Percentiles rank a stretch among this genome's conserved stretches.
Evolutionary conservation across 2,888 invertebrate species (phyloP).

Genomic region (Cephus sareptanus): DNA sequence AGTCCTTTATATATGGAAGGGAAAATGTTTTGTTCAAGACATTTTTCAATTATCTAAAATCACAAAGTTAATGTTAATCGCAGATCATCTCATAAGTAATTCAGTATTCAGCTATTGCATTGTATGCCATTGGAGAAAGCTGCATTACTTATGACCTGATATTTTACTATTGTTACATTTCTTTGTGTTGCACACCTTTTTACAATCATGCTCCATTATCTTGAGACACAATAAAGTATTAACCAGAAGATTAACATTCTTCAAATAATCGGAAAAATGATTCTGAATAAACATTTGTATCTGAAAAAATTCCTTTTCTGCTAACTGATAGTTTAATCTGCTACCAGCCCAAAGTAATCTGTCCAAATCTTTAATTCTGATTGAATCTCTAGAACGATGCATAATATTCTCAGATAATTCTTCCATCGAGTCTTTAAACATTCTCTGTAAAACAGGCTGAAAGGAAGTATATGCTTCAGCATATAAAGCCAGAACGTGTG

Average conservation of each 20-base stretch:
- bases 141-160: slow-evolving; percentile 4
- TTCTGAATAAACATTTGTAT: slow-evolving; percentile 16
- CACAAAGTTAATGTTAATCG: not conserved
- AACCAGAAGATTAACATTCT: slow-evolving; percentile 49
- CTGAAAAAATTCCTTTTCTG: slow-evolving; percentile 36
- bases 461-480: slow-evolving; percentile 62
- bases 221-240: slow-evolving; percentile 63
- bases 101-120: too few relatives aligned
- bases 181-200: slow-evolving; percentile 41
- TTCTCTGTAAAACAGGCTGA: slow-evolving; percentile 48
- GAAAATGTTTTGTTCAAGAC: slow-evolving; percentile 20
- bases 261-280: slow-evolving; percentile 40
- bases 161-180: not conserved
- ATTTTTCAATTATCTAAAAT: slow-evolving; percentile 20
- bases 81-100: too few relatives aligned
- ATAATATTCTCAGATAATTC: slow-evolving; percentile 40
- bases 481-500: slow-evolving; percentile 65
- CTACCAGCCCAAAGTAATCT: slow-evolving; percentile 64
- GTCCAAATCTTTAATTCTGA: slow-evolving; percentile 65
- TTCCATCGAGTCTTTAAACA: slow-evolving; percentile 50
- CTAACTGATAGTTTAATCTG: slow-evolving; percentile 51
- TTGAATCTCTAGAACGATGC: slow-evolving; percentile 34
- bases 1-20: slow-evolving; percentile 17
- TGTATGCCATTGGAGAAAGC: not conserved
- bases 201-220: slow-evolving; percentile 60